Evolutionary conservation across 2,797 vertebrate genomes (phyloP), one percentile per base, ranked within the genome.

Genomic region (Spheniscus humboldti): DNA sequence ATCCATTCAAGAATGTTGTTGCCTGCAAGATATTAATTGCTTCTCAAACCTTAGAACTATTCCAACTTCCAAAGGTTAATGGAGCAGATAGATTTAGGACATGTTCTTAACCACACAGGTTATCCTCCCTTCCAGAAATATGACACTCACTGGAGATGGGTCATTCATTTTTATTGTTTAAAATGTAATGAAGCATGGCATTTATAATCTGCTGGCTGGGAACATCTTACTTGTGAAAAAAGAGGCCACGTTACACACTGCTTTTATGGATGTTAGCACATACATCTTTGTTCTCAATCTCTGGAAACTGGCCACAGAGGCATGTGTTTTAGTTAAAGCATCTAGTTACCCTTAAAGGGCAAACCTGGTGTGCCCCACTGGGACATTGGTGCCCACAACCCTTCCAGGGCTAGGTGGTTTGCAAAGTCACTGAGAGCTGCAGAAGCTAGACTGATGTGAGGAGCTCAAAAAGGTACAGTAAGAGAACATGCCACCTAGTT

Each of bases 121-220:
- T 91, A 97, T 98, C 96, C 98, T 95, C 98, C 98, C 94, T 93
- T 95, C 94, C 37, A 95, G 98, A 98, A 99, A 99, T 97, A 95
- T 85, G 98, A 99, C 98, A 97, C 99, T 98, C 2, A 0, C 56
- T 90, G 93, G 88, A 92, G 95, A 97, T 97, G 97, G 97, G 96
- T 98, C 98, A 97, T 98, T 98, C 98, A 97, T 90, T 98, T 94
- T 98, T 98, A 96, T 96, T 98, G 98, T 97, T 98, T 97, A 93
- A 97, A 96, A 96, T 92, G 97, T 98, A 98, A 97, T 96, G 98
- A 97, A 98, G 98, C 98, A 75, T 98, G 97, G 97, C 97, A 94
- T 93, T 96, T 95, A 97, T 98, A 95, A 97, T 94, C 97, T 74
- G 67, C 97, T 95, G 96, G 59, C 96, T 97, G 93, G 88, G 88